Conservation (phyloP, 1,140 invertebrate species). For the Globodera ellingtonae region DNA sequence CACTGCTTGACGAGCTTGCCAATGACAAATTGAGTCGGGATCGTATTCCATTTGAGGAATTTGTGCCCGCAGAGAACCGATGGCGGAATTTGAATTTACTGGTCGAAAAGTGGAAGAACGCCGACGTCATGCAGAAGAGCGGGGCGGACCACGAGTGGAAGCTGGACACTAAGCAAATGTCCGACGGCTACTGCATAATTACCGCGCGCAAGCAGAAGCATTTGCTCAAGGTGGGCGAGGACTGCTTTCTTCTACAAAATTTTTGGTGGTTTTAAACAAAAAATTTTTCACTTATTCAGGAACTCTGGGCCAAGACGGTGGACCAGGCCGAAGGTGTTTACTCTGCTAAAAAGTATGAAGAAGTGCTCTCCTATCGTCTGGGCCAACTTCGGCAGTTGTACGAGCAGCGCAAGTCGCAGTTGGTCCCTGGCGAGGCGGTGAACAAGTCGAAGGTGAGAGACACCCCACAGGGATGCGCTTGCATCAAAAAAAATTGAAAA, state of each 20-base stretch:
- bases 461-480: no score
- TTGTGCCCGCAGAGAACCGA: neutral
- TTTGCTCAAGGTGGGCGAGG: no score
- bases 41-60: neutral
- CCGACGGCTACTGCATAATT: no score
- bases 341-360: neutral
- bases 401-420: neutral
- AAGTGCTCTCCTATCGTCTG: neutral
- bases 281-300: neutral
- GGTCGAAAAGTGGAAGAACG: no score
- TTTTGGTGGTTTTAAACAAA: neutral
- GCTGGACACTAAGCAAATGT: no score
- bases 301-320: neutral
- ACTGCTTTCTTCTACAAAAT: no score
- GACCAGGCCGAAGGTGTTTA: neutral
- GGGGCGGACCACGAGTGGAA: no score
- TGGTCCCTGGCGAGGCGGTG: neutral
- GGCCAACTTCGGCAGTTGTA: neutral
- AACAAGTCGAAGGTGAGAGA: neutral
- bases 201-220: no score
- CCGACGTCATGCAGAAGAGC: neutral
- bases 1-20: neutral
- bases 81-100: neutral
- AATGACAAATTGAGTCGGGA: neutral
- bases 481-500: no score